These are phyloP conservation scores for Operophtera brumata DNA, from an alignment of 2,888 invertebrate genomes.

Conservation along the genomic window DNA sequence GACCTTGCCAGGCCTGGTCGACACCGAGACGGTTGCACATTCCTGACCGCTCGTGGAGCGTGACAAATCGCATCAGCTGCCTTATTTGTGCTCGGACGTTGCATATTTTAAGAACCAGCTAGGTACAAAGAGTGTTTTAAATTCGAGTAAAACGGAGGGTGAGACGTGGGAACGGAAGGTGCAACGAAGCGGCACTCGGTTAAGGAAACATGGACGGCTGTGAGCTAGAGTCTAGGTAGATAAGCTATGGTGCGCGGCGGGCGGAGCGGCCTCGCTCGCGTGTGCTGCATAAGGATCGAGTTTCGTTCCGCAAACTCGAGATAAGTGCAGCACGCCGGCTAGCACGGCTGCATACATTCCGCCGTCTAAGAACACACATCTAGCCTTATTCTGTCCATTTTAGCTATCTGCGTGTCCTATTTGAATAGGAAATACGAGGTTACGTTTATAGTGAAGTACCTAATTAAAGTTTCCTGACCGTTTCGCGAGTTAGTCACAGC, in stretches of 20 bases:
- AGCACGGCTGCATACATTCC: constrained; percentile 58
- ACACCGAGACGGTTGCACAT: constrained; percentile 27
- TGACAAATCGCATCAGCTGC: constrained; percentile 40
- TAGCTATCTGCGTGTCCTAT: constrained; percentile 53
- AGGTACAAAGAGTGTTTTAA: constrained; percentile 15
- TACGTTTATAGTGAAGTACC: constrained; percentile 50
- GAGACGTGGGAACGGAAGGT: constrained; percentile 43
- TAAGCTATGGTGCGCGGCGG: constrained; percentile 34
- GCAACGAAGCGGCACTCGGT: constrained; percentile 34
- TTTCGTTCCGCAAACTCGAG: constrained; percentile 78
- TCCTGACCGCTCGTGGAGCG: constrained; percentile 41
- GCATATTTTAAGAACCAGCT: constrained; percentile 21
- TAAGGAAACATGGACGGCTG: constrained; percentile 35
- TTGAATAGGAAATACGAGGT: constrained; percentile 69
- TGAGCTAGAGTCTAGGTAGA: constrained; percentile 29
- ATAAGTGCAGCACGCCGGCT: constrained; percentile 60
- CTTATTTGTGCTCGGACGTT: constrained; percentile 18
- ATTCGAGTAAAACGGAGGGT: constrained; percentile 26
- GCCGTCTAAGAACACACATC: constrained; percentile 61
- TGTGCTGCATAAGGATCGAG: constrained; percentile 67
- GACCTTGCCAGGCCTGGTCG: constrained; percentile 48
- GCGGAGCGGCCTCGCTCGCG: constrained; percentile 66
- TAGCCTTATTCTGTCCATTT: constrained; percentile 65
- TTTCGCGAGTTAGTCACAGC: constrained; percentile 58
- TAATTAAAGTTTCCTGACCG: constrained; percentile 58